phyloP scores from a whole-genome alignment of 2,888 invertebrate genomes.

The Villa cingulata region DNA sequence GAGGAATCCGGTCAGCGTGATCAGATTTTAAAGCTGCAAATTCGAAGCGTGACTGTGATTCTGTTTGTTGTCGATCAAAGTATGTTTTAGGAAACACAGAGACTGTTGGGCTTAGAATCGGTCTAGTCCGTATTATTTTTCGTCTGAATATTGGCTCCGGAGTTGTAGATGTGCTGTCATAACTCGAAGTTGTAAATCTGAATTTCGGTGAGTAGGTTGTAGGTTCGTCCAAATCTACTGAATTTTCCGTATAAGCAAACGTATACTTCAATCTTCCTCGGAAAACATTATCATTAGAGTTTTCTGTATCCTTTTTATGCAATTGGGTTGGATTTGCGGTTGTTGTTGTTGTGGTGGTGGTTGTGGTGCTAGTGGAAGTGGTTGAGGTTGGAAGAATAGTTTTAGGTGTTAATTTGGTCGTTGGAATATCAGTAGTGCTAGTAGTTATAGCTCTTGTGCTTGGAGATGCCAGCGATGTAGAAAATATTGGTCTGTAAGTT shows the following conservation, averaged over 20 bases:
- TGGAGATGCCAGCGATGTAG: background rate
- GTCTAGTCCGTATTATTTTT: constrained; percentile 1
- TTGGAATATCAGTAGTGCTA: constrained; percentile 14
- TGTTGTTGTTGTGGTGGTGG: constrained; percentile 7
- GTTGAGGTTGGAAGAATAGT: constrained; percentile 10
- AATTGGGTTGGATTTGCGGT: constrained; percentile 10
- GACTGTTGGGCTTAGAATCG: background rate
- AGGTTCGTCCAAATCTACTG: constrained; percentile 26
- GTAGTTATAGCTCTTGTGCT: constrained; percentile 19
- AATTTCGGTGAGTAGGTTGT: constrained; percentile 33
- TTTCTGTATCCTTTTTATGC: background rate
- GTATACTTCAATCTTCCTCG: constrained; percentile 33
- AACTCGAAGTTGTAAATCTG: constrained; percentile 17
- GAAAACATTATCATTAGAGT: constrained; percentile 18
- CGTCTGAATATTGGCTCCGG: constrained; percentile 7
- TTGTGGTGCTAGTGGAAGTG: constrained; percentile 1
- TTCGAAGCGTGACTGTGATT: constrained; percentile 7
- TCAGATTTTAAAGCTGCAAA: constrained; percentile 9
- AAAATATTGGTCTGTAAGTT: background rate
- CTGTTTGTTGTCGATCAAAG: background rate
- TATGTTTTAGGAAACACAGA: background rate
- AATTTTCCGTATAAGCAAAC: constrained; percentile 22
- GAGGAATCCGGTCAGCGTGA: constrained; percentile 2
- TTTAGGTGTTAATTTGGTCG: constrained; percentile 17
- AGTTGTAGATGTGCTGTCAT: constrained; percentile 11